A percentile compares a stretch with the other conserved stretches of the same genome.
Conservation (phyloP, 1,140 invertebrate species). For the Bacillus rossius region DNA sequence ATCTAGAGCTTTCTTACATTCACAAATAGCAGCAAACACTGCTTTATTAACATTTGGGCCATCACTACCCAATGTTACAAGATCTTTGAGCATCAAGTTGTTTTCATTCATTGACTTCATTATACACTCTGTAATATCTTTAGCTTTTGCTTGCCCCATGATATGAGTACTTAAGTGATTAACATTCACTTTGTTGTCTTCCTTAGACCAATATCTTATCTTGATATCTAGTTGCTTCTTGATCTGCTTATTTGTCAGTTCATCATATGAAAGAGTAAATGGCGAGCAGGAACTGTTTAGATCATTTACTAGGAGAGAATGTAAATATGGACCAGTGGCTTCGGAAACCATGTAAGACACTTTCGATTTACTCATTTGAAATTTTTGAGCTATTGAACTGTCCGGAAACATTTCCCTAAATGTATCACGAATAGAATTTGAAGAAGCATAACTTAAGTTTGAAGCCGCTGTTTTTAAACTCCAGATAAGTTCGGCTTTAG, state of each 20-base stretch:
- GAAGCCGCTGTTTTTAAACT: too few relatives aligned
- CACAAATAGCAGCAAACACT: slow-evolving; percentile 14
- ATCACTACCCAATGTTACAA: slow-evolving; percentile 9
- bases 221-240: slow-evolving; percentile 22
- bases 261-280: slow-evolving; percentile 19
- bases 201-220: slow-evolving; percentile 23
- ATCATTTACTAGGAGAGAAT: slow-evolving; percentile 16
- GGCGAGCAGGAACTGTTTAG: slow-evolving; percentile 10
- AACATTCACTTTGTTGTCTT: slow-evolving; percentile 8
- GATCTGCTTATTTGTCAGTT: slow-evolving; percentile 21
- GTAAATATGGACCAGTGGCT: slow-evolving; percentile 24
- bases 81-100: slow-evolving; percentile 1
- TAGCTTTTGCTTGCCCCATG: slow-evolving; percentile 19
- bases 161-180: slow-evolving; percentile 24
- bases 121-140: too few relatives aligned
- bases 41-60: slow-evolving; percentile 27
- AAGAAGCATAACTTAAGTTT: slow-evolving; percentile 7
- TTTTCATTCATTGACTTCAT: slow-evolving; percentile 14
- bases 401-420: slow-evolving; percentile 1
- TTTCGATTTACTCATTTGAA: slow-evolving; percentile 13
- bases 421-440: slow-evolving; percentile 8
- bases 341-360: slow-evolving; percentile 23
- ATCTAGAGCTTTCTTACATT: background rate
- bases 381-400: slow-evolving; percentile 9
- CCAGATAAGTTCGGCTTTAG: too few relatives aligned